phyloP scores from a whole-genome alignment of 1,140 invertebrate species.

The Drosophila rhopaloa region DNA sequence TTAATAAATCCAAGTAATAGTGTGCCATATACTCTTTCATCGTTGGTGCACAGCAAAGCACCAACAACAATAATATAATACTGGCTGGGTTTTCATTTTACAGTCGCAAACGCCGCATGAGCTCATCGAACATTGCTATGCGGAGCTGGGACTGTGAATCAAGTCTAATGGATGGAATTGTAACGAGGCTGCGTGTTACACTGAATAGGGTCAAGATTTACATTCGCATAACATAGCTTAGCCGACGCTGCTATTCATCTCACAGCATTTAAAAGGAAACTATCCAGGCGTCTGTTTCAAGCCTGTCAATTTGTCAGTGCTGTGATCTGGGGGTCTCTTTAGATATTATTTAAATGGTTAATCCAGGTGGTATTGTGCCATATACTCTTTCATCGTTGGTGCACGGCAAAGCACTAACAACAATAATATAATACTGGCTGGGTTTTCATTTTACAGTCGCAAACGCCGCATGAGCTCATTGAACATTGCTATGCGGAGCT shows the following conservation, averaged over 20 bases:
- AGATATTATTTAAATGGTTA: too few relatives aligned
- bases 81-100: slow-evolving; percentile 51
- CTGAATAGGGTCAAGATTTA: slow-evolving; percentile 41
- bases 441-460: slow-evolving; percentile 64
- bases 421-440: slow-evolving; percentile 76
- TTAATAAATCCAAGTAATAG: background rate
- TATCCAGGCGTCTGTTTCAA: slow-evolving; percentile 13
- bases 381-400: slow-evolving; percentile 72
- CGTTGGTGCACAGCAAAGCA: slow-evolving; percentile 38
- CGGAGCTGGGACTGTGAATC: slow-evolving; percentile 78
- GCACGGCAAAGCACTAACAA: slow-evolving; percentile 48
- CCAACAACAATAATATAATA: slow-evolving; percentile 79
- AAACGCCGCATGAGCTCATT: slow-evolving; percentile 79
- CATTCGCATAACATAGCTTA: slow-evolving; percentile 82
- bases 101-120: slow-evolving; percentile 81
- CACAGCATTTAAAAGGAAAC: slow-evolving; percentile 86
- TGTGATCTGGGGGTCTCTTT: slow-evolving; percentile 29
- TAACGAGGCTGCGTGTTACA: slow-evolving; percentile 81
- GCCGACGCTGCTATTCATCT: slow-evolving; percentile 72
- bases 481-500: slow-evolving; percentile 79
- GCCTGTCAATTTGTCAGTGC: slow-evolving; percentile 64
- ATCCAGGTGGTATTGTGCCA: slow-evolving; percentile 37
- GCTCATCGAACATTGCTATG: slow-evolving; percentile 71
- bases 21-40: slow-evolving; percentile 76
- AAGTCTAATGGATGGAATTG: slow-evolving; percentile 17